Evolutionary conservation across 2,888 invertebrate genomes (phyloP), one percentile per base, ranked within the genome.

Genomic region (Hypolimnas misippus): DNA sequence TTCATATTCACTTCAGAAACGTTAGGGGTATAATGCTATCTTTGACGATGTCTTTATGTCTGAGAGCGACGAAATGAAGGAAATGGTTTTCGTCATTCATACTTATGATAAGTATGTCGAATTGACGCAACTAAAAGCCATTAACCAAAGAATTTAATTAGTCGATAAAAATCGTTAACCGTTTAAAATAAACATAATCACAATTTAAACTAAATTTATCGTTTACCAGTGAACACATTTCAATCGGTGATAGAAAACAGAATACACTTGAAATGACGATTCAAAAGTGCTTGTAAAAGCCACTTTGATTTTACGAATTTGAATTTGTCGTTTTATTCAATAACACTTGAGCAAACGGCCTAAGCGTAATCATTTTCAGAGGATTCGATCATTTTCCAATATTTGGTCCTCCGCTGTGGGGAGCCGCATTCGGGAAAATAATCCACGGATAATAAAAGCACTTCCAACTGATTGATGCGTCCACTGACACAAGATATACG

Each of bases 321-420:
- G 44, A 19, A 44, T 44, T 44, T 12, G 44, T 19, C 44, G 44
- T 46, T n/a, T n/a, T 38, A 21, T 19, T 46, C 21, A 21, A 46
- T n/a, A 21, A 12, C 19, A n/a, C 44, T 21, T 5, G 44, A 21
- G 10, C 19, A 19, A 46, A n/a, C 12, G 17, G 4, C 19, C 44
- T 12, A 44, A 17, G 17, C 44, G 6, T 12, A 19, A 19, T 3
- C 19, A 19, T 44, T 44, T 44, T 21, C 19, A 10, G 44, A 10
- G 44, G 17, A 33, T 42, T 16, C 16, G 42, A 19, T 44, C 2
- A 46, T 46, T 46, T 46, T 46, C 44, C 21, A 46, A 46, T 46
- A 46, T 46, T 46, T 21, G 44, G 21, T 3, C 44, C 35, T n/a
- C 33, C 10, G 33, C 6, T 33, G n/a, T n/a, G n/a, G n/a, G 40